Percentiles rank a stretch among this genome's conserved stretches.
phyloP scores from a whole-genome alignment of 2,797 vertebrate genomes.

The Alca torda region DNA sequence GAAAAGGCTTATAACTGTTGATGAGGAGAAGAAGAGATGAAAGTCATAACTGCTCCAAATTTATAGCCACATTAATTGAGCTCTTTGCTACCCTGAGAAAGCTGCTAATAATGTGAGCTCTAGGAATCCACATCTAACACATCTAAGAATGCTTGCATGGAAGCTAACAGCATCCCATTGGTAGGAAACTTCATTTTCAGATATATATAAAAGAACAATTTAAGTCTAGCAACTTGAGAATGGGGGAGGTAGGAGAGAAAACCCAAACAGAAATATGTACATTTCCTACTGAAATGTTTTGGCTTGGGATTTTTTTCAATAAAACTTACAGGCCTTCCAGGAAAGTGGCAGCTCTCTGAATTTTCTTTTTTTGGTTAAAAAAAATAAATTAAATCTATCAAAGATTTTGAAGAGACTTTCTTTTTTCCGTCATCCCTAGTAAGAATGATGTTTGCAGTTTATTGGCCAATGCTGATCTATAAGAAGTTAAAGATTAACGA shows the following conservation, averaged over 20 bases:
- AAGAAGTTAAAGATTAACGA: background rate
- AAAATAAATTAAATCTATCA: background rate
- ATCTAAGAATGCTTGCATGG: background rate
- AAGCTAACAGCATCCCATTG: background rate
- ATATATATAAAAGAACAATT: slow-evolving; percentile 39
- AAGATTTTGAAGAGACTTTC: background rate
- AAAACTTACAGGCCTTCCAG: slow-evolving; percentile 25
- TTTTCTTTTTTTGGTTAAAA: background rate
- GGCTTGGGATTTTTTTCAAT: slow-evolving; percentile 39
- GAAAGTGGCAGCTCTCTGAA: slow-evolving; percentile 5
- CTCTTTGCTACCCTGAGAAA: background rate
- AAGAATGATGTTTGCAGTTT: background rate
- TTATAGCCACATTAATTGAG: background rate
- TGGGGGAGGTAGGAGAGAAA: slow-evolving; percentile 42
- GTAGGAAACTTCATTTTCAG: slow-evolving; percentile 4
- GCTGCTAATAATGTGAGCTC: background rate
- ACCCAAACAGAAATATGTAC: slow-evolving; percentile 9
- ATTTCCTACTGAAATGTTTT: slow-evolving; percentile 46
- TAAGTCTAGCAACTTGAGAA: slow-evolving; percentile 46
- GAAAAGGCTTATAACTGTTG: background rate
- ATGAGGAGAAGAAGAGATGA: background rate
- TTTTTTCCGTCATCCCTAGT: background rate
- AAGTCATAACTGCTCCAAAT: background rate
- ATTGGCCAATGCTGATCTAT: background rate
- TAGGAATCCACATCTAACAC: background rate